These are phyloP conservation scores for Cassiopea andromeda DNA, from an alignment of 30 jellyfish, hydroid and myxozoan species.

Conservation along the genomic window DNA sequence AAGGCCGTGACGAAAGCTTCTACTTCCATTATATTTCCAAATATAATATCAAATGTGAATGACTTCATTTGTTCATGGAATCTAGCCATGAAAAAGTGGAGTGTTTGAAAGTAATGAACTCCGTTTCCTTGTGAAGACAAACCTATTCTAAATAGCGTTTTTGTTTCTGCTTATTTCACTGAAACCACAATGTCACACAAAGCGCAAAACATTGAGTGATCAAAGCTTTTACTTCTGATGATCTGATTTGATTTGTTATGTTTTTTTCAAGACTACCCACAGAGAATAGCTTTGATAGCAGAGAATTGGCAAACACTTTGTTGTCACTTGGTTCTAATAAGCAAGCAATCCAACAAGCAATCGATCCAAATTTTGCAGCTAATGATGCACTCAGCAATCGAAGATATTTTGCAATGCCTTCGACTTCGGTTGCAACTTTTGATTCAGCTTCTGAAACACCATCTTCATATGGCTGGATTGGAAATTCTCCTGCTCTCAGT, in stretches of 20 bases:
- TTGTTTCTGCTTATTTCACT: too few relatives aligned
- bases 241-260: not conserved
- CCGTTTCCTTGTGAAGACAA: too few relatives aligned
- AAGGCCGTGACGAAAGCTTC: too few relatives aligned
- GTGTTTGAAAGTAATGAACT: too few relatives aligned
- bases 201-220: not conserved
- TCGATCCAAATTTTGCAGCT: not conserved
- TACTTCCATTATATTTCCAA: too few relatives aligned
- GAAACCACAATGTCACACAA: too few relatives aligned
- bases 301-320: constrained; percentile 61
- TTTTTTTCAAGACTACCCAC: not conserved
- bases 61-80: too few relatives aligned
- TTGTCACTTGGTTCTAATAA: constrained; percentile 44
- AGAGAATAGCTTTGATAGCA: constrained; percentile 34
- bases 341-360: constrained; percentile 13
- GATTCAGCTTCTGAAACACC: constrained; percentile 2
- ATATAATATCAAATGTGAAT: too few relatives aligned
- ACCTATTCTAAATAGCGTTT: too few relatives aligned
- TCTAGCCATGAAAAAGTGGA: too few relatives aligned
- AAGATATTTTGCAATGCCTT: not conserved
- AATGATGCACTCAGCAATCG: not conserved
- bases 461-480: constrained; percentile 42
- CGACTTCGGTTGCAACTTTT: not conserved
- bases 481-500: constrained; percentile 35
- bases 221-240: not conserved